phyloP scores from a whole-genome alignment of 2,797 vertebrate genomes.

The Bradypus variegatus region DNA sequence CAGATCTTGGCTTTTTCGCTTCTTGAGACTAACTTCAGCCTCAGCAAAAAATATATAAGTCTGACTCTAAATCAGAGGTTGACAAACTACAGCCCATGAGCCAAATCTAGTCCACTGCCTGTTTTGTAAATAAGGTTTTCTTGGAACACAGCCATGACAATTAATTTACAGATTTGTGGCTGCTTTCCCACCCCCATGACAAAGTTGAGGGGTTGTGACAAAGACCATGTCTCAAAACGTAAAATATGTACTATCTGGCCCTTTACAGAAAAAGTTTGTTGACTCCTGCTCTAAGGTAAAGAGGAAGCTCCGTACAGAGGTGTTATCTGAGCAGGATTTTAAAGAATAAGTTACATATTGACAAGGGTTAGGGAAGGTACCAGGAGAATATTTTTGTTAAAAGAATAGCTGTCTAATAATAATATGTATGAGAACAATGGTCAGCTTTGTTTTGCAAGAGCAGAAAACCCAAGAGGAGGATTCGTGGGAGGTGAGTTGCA shows the following conservation, averaged over 20 bases:
- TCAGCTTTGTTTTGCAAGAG: neutral
- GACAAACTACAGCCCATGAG: neutral
- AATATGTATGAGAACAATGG: neutral
- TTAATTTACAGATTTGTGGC: neutral
- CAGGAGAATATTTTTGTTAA: constrained; percentile 6
- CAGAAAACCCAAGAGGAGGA: neutral
- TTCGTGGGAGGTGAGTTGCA: neutral
- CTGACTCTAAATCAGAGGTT: neutral
- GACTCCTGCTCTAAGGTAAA: neutral
- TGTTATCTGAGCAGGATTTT: constrained; percentile 24
- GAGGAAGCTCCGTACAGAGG: neutral
- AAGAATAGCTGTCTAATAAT: neutral
- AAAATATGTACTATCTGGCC: constrained; percentile 4
- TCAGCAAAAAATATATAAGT: neutral
- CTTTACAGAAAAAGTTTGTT: neutral
- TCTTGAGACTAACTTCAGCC: neutral
- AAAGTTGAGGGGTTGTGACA: neutral
- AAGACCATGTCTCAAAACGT: neutral
- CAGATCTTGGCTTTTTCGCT: neutral
- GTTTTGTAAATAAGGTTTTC: constrained; percentile 38
- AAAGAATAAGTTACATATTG: constrained; percentile 1
- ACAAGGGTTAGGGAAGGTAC: neutral
- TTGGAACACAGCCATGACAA: neutral
- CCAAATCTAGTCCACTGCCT: neutral
- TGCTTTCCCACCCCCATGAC: neutral